Evolutionary conservation across 2,113 vertebrate species (phyloP), one percentile per base, ranked within the genome.

Genomic region (Phainopepla nitens): DNA sequence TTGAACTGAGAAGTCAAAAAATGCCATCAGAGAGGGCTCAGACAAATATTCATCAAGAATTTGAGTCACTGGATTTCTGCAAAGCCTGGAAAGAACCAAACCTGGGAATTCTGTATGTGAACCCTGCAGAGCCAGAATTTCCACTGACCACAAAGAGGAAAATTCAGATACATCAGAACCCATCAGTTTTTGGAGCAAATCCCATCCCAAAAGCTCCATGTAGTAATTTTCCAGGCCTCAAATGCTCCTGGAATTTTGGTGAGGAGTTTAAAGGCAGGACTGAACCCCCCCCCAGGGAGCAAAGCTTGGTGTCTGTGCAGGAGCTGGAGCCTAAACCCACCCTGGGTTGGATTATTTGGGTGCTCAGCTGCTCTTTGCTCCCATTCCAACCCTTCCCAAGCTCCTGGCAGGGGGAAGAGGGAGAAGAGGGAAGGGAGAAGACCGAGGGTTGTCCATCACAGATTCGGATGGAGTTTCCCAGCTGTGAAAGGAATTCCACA

Each of bases 391-490:
- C 35, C 16, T 92, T 62, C 24, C 53, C 23, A 27, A 71, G 28
- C 19, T 76, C 53, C 75, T 57, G 70, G 18, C 24, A 76, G 57
- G 42, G 36, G 24, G 20, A 57, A 61, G 27, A 73, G 9, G 33
- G 21, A 64, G 31, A 23, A 31, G 11, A 42, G 17, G 19, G 49
- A 19, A 11, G 45, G 61, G 39, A 70, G 35, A 64, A 82, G 24
- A 62, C 6, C 0, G 0, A 75, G 35, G 15, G 8, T 0, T 7
- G 3, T 29, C 61, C 39, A 5, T 42, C 51, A 19, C 8, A 27
- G 29, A 3, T 41, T 22, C 0, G 0, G 49, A 17, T 21, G 41
- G 29, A 19, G 1, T 78, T 90, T 82, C 49, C 60, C 28, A 80
- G 42, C 22, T 35, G 41, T 6, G 41, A 50, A 60, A n/a, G 25